A percentile compares a stretch with the other conserved stretches of the same genome.
Conservation (phyloP, 2,888 invertebrate species). For the Petrolisthes cinctipes region DNA sequence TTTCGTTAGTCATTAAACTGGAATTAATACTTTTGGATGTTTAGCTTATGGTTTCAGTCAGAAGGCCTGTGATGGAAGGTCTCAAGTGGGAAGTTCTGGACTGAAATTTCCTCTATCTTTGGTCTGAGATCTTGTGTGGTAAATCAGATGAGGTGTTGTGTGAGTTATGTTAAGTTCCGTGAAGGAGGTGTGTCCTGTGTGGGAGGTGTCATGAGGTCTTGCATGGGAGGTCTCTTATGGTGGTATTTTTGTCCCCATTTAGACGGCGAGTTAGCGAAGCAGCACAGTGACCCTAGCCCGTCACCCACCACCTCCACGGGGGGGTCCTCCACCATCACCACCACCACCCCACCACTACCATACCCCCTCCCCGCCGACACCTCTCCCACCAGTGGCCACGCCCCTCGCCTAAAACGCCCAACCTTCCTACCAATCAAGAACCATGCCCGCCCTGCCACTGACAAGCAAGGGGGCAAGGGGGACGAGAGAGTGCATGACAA, state of each 20-base stretch:
- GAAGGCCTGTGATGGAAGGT: no score
- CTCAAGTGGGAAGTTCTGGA: no score
- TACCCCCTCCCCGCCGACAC: constrained; percentile 36
- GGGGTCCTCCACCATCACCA: constrained; percentile 27
- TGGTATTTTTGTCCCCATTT: constrained; percentile 31
- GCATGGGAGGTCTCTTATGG: constrained; percentile 15
- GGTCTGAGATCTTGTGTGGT: no score
- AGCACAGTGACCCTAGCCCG: constrained; percentile 31
- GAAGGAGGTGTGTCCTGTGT: no score
- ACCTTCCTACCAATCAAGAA: constrained; percentile 62
- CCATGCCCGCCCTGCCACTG: constrained; percentile 56
- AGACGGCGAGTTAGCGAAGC: constrained; percentile 53
- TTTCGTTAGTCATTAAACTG: no score
- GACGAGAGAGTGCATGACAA: constrained; percentile 39
- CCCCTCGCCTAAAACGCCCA: constrained; percentile 56
- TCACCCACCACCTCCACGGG: constrained; percentile 15
- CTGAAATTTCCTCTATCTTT: no score
- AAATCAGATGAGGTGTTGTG: no score
- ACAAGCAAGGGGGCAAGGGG: constrained; percentile 36
- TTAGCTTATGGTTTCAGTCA: no score
- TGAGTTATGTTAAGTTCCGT: no score
- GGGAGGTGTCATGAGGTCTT: not conserved
- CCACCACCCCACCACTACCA: constrained; percentile 20
- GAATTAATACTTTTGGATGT: no score
- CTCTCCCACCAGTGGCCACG: constrained; percentile 18